Evolutionary conservation across 35 echinoderm and acorn worm species (phyloP), one percentile per base, ranked within the genome.

Genomic region (Antedon bifida): DNA sequence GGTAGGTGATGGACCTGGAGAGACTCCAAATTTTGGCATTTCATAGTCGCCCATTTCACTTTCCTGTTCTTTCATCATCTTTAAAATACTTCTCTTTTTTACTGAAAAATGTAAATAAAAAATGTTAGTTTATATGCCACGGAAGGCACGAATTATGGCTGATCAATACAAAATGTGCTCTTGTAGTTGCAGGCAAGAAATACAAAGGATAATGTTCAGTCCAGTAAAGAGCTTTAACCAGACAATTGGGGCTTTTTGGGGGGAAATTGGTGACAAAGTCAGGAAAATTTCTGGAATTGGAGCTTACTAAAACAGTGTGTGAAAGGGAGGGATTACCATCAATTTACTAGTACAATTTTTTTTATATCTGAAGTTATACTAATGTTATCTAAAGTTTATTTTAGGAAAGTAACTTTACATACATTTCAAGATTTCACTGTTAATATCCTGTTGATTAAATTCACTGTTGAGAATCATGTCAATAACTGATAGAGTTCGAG

Each of bases 21-120:
- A 96, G n/a, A 26, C 75, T 3, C 92, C 92, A 88, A 96, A 96
- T 9, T 31, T 33, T 73, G 92, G 92, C 83, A 96, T 91, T 75
- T 91, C 86, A 88, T 91, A 91, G 75, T 88, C 82, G 21, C 36
- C 44, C 39, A 80, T 23, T 80, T 39, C 34, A 21, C 78, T 80
- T 38, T 1, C 26, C 0, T 16, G 11, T 3, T 29, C 34, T 11
- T 80, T 16, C 0, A 80, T 10, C 26, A 13, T 14, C 76, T 33
- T 77, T 12, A 35, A 14, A 35, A 31, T 14, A 31, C 30, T 33
- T 77, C 13, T 14, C 31, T 13, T 33, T 10, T 77, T 33, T 31
- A 77, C 30, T 33, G 30, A 33, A 77, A 33, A 33, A 12, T 16
- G 11, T 4, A 31, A 1, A 7, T 10, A 31, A 2, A 31, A 77